phyloP scores from a whole-genome alignment of 2,888 invertebrate species.

The Steinernema scapterisci region DNA sequence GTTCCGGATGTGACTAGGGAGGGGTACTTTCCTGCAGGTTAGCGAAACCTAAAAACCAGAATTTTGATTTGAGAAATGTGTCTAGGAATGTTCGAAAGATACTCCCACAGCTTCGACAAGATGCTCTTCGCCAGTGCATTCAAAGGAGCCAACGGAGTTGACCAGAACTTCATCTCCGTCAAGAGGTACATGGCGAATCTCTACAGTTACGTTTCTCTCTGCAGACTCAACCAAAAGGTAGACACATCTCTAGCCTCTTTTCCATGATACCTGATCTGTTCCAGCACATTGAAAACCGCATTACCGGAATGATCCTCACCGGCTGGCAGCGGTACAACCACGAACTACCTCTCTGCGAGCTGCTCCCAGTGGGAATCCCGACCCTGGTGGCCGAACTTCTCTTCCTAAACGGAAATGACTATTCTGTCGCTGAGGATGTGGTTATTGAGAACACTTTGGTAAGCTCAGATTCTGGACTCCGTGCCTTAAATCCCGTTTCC shows the following conservation, averaged over 20 bases:
- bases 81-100: constrained; percentile 50
- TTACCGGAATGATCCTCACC: constrained; percentile 62
- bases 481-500: constrained; percentile 34
- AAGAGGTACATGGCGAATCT: constrained; percentile 78
- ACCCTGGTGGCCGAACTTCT: constrained; percentile 55
- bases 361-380: constrained; percentile 69
- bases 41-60: background rate
- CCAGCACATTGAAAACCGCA: constrained; percentile 39
- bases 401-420: constrained; percentile 46
- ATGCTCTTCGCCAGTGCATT: constrained; percentile 84
- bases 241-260: background rate
- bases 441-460: background rate
- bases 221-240: constrained; percentile 27
- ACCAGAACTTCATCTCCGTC: constrained; percentile 76
- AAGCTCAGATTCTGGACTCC: constrained; percentile 22
- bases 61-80: too few relatives aligned
- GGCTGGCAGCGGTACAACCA: constrained; percentile 70
- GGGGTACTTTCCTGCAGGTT: constrained; percentile 60
- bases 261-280: constrained; percentile 33
- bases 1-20: constrained; percentile 52
- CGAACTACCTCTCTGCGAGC: constrained; percentile 70
- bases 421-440: constrained; percentile 30
- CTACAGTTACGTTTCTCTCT: constrained; percentile 75
- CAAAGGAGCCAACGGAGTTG: constrained; percentile 81
- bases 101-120: constrained; percentile 72